Evolutionary conservation across 2,113 vertebrate species (phyloP).

Genomic region (Etheostoma spectabile): DNA sequence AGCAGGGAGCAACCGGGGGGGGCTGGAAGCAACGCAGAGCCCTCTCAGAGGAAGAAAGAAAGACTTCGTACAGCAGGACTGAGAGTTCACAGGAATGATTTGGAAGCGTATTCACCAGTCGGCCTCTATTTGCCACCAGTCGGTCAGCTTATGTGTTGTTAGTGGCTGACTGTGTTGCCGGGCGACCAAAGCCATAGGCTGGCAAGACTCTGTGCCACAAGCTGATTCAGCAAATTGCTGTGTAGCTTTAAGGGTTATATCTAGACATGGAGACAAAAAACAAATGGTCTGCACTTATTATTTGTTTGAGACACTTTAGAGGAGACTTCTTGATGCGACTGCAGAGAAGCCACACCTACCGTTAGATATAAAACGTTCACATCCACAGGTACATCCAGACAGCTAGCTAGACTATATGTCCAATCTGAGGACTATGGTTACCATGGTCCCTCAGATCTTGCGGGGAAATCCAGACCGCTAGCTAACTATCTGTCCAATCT

Average conservation of each 20-base stretch:
- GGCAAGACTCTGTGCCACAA: slow-evolving; percentile 7
- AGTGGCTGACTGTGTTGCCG: slow-evolving; percentile 38
- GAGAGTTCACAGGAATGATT: slow-evolving; percentile 46
- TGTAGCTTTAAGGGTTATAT: slow-evolving; percentile 22
- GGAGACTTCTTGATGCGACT: neutral
- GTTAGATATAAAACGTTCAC: neutral
- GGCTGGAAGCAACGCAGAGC: slow-evolving; percentile 31
- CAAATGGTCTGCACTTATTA: neutral
- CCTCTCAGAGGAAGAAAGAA: slow-evolving; percentile 50
- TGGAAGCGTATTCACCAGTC: slow-evolving; percentile 32
- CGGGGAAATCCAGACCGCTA: too few species aligned
- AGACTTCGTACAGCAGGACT: slow-evolving; percentile 45
- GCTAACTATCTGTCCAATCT: too few species aligned
- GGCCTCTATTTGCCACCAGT: neutral
- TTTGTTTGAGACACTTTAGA: neutral
- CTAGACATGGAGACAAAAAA: slow-evolving; percentile 5
- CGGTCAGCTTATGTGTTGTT: slow-evolving; percentile 21
- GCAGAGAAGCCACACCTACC: neutral
- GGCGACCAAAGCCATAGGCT: slow-evolving; percentile 22
- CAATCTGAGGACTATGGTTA: too few species aligned
- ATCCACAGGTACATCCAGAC: too few species aligned
- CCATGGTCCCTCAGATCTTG: too few species aligned
- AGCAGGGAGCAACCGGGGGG: slow-evolving; percentile 58
- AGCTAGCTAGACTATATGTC: too few species aligned
- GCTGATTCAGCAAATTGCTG: slow-evolving; percentile 36